Percentiles rank a stretch among this genome's conserved stretches.
phyloP scores from a whole-genome alignment of 2,888 invertebrate species.

The Lysandra coridon region DNA sequence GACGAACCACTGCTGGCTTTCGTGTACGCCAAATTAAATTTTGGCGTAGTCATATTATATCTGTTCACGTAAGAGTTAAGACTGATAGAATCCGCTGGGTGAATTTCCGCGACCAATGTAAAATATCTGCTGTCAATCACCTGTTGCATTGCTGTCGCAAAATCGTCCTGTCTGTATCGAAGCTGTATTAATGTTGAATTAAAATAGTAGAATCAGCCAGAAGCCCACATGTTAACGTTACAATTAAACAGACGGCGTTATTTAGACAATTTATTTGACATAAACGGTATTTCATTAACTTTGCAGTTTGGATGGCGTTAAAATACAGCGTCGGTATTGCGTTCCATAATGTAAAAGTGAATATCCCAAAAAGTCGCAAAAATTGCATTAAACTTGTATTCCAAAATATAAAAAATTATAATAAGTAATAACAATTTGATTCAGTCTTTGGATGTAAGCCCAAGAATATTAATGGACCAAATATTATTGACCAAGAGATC shows the following conservation, averaged over 20 bases:
- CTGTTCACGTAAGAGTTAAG: no score
- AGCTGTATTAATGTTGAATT: background rate
- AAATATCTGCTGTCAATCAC: no score
- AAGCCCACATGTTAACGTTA: background rate
- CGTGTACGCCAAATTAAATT: background rate
- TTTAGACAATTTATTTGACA: conserved; percentile 15
- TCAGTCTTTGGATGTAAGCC: no score
- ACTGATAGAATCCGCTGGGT: no score
- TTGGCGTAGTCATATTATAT: background rate
- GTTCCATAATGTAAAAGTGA: background rate
- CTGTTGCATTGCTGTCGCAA: no score
- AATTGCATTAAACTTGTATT: background rate
- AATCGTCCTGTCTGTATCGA: background rate
- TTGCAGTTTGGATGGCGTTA: conserved; percentile 9
- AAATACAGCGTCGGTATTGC: background rate
- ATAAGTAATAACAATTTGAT: no score
- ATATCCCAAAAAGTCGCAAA: background rate
- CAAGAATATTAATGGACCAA: no score
- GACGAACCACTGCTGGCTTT: background rate
- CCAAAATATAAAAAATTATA: no score
- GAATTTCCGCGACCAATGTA: no score
- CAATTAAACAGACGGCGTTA: background rate
- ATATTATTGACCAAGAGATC: no score
- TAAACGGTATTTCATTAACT: conserved; percentile 17
- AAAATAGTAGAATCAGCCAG: background rate